Evolutionary conservation across 2,113 vertebrate genomes (phyloP), one percentile per base, ranked within the genome.

Genomic region (Tetraodon nigroviridis): DNA sequence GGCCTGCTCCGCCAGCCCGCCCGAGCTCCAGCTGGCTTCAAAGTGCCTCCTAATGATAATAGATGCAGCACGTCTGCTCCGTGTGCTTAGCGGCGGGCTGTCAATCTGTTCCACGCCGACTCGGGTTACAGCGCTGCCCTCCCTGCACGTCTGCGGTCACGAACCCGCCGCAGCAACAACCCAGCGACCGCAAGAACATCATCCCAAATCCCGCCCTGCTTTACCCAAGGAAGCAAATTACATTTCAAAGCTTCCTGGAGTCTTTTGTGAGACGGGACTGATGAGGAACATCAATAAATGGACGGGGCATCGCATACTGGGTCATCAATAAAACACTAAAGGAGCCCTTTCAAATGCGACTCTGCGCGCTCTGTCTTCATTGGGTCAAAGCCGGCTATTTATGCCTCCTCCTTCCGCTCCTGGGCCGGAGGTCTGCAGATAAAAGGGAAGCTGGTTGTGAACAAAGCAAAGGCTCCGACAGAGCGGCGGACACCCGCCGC

Each of bases 291-390:
- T 84, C 77, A 61, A 85, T 85, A 76, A 60, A 72, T 37, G 65
- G 59, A 7, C 48, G 53, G 70, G 44, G 15, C 53, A 66, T 13
- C 17, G 50, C 71, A 67, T 6, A 20, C 69, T 58, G 72, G 47
- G 63, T 66, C 73, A 86, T 85, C 69, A 87, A 89, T 90, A 87
- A 88, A 87, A 79, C 81, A 89, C 83, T 79, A 81, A 89, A 84
- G 75, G 71, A 68, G 58, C 72, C 67, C 82, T 82, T 84, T 87
- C 66, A 84, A 58, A 82, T 65, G 64, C 68, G 72, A 65, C 79
- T 75, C 67, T 73, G 50, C 69, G 50, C 56, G 73, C 58, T 71
- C 70, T 79, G 79, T 79, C 78, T 73, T 79, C 64, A 50, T 12
- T 78, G 75, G 76, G 85, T 76, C 66, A 85, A 83, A 82, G 81